Evolutionary conservation across 2,888 invertebrate genomes (phyloP).

Genomic region (Copidosoma aretas): DNA sequence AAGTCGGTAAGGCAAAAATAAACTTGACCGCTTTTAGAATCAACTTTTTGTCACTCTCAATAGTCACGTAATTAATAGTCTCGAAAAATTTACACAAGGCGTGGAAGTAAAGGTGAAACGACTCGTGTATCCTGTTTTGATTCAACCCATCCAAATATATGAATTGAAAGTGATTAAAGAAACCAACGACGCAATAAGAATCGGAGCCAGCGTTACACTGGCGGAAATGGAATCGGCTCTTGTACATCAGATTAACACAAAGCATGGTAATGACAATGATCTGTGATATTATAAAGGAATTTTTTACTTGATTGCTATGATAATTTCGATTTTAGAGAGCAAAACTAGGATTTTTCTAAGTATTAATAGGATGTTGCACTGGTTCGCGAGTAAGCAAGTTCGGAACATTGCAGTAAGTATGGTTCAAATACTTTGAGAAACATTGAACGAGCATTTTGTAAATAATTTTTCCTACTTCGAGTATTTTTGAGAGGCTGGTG

Average conservation of each 20-base stretch:
- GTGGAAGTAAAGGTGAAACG: slow-evolving; percentile 90
- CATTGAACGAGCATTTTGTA: background rate
- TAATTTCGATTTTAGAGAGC: slow-evolving; percentile 54
- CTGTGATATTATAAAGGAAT: background rate
- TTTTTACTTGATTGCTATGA: background rate
- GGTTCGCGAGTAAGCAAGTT: slow-evolving; percentile 94
- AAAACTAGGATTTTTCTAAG: slow-evolving; percentile 70
- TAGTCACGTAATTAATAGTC: background rate
- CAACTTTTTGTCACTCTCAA: background rate
- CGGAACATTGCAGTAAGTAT: slow-evolving; percentile 79
- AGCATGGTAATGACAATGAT: slow-evolving; percentile 51
- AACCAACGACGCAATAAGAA: slow-evolving; percentile 66
- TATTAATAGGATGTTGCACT: slow-evolving; percentile 83
- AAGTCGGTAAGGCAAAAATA: slow-evolving; percentile 69
- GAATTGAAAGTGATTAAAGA: slow-evolving; percentile 70
- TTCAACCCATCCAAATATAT: slow-evolving; percentile 72
- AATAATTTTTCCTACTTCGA: too few species aligned
- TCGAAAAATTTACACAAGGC: slow-evolving; percentile 54
- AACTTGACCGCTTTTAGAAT: background rate
- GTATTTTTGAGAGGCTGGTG: too few species aligned
- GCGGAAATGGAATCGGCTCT: slow-evolving; percentile 73
- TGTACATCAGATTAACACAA: slow-evolving; percentile 63
- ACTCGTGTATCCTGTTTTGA: slow-evolving; percentile 75
- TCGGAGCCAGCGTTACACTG: slow-evolving; percentile 81
- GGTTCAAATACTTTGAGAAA: background rate